Conservation (phyloP, 2,797 vertebrate genomes). For the Hippopotamyrus pictus region DNA sequence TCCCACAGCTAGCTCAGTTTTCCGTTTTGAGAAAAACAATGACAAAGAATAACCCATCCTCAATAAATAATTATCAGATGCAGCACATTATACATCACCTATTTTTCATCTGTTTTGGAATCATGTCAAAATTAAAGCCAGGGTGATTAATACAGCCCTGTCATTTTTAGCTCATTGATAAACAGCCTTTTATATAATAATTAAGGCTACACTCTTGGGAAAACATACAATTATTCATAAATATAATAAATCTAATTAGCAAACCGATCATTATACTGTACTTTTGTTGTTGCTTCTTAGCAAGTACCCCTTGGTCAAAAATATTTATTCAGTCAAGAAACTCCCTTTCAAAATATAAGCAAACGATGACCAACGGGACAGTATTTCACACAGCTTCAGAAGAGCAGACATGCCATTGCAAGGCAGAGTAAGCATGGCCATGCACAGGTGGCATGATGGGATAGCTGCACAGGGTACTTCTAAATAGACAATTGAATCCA, state of each 20-base stretch:
- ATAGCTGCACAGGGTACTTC: not conserved
- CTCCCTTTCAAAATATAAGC: not conserved
- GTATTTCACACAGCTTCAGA: not conserved
- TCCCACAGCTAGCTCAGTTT: conserved; percentile 33
- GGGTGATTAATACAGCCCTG: conserved; percentile 29
- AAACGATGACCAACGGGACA: not conserved
- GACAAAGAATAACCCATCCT: not conserved
- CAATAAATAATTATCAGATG: not conserved
- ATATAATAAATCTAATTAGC: not conserved
- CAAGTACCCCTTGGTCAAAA: not conserved
- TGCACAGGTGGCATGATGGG: not conserved
- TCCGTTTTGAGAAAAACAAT: not conserved
- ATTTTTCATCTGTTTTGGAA: not conserved
- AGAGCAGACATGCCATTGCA: conserved; percentile 17
- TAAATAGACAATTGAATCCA: not conserved
- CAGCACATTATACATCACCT: not conserved
- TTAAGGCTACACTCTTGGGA: not conserved
- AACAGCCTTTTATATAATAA: not conserved
- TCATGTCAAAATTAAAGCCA: conserved; percentile 23
- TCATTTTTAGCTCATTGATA: not conserved
- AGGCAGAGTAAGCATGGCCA: not conserved
- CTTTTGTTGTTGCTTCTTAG: not conserved
- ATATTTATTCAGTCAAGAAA: not conserved
- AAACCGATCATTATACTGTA: not conserved
- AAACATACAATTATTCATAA: not conserved